Evolutionary conservation across 2,113 vertebrate species (phyloP).

Genomic region (Conger conger): DNA sequence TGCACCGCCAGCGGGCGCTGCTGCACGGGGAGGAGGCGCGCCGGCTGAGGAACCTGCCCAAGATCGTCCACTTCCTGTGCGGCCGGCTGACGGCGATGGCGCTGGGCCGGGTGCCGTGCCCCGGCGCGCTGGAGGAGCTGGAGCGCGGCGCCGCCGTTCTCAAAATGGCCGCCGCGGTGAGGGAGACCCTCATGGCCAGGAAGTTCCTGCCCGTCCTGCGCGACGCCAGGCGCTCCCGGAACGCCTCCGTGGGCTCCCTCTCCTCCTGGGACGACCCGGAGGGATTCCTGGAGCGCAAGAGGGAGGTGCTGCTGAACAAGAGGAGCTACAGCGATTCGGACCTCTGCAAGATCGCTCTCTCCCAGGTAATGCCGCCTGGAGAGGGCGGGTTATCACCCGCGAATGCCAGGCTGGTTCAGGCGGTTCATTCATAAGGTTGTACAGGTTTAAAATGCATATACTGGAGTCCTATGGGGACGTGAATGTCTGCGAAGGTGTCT

Average conservation of each 20-base stretch:
- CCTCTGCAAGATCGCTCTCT: constrained; percentile 61
- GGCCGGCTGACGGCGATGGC: constrained; percentile 63
- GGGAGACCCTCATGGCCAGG: constrained; percentile 60
- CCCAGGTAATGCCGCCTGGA: constrained; percentile 40
- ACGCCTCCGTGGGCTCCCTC: constrained; percentile 36
- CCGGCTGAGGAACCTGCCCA: constrained; percentile 68
- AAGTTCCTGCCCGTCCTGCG: constrained; percentile 56
- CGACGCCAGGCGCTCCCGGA: constrained; percentile 35
- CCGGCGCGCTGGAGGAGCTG: constrained; percentile 61
- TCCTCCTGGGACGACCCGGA: constrained; percentile 67
- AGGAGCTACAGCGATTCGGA: constrained; percentile 75
- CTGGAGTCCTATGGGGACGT: too few relatives aligned
- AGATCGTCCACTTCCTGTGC: constrained; percentile 74
- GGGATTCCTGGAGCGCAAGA: constrained; percentile 64
- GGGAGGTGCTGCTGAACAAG: constrained; percentile 63
- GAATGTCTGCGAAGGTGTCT: too few relatives aligned
- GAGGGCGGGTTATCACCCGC: too few relatives aligned
- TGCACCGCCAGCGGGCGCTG: constrained; percentile 67
- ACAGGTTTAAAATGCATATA: too few relatives aligned
- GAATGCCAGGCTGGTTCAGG: too few relatives aligned
- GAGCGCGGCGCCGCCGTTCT: constrained; percentile 59
- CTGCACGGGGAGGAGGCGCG: constrained; percentile 76
- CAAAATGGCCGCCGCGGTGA: constrained; percentile 57
- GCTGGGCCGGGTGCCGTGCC: constrained; percentile 53
- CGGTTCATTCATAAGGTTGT: too few relatives aligned